Percentiles rank a stretch among this genome's conserved stretches.
phyloP scores from a whole-genome alignment of 2,888 invertebrate species.

The Dolichomitus sp. region DNA sequence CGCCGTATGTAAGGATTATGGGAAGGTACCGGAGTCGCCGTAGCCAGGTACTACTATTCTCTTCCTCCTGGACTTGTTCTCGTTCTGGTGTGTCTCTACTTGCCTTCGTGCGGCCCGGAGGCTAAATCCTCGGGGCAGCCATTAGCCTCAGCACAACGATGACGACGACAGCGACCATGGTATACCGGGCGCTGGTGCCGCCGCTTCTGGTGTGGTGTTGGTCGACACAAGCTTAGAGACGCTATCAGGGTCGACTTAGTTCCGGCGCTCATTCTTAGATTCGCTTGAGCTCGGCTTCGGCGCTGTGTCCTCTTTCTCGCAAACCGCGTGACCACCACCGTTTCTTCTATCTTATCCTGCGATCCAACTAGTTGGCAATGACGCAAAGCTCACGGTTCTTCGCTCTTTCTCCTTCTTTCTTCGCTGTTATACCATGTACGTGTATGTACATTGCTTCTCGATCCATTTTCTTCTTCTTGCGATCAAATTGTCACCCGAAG shows the following conservation, averaged over 20 bases:
- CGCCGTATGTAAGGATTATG: slow-evolving; percentile 82
- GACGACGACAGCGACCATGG: slow-evolving; percentile 59
- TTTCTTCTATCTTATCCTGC: slow-evolving; percentile 76
- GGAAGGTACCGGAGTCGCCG: slow-evolving; percentile 74
- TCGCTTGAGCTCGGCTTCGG: slow-evolving; percentile 42
- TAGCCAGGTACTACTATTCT: slow-evolving; percentile 58
- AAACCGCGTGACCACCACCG: slow-evolving; percentile 35
- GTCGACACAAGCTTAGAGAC: slow-evolving; percentile 76
- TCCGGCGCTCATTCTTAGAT: slow-evolving; percentile 60
- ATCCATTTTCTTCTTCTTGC: slow-evolving; percentile 65
- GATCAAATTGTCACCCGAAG: slow-evolving; percentile 64
- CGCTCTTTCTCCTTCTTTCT: slow-evolving; percentile 11
- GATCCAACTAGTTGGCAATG: slow-evolving; percentile 78
- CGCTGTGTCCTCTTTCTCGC: slow-evolving; percentile 39
- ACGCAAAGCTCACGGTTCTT: slow-evolving; percentile 18
- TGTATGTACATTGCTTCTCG: slow-evolving; percentile 44
- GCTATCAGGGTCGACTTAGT: slow-evolving; percentile 81
- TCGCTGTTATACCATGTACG: slow-evolving; percentile 29
- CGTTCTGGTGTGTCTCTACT: slow-evolving; percentile 39
- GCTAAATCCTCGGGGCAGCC: slow-evolving; percentile 76
- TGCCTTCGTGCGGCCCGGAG: slow-evolving; percentile 61
- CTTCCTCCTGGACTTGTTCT: slow-evolving; percentile 30
- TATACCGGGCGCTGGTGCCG: slow-evolving; percentile 65
- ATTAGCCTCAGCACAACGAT: slow-evolving; percentile 73
- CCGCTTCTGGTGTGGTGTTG: background rate